These are phyloP conservation scores for Catagonus wagneri DNA, from an alignment of 2,113 vertebrate genomes.

Conservation along the genomic window DNA sequence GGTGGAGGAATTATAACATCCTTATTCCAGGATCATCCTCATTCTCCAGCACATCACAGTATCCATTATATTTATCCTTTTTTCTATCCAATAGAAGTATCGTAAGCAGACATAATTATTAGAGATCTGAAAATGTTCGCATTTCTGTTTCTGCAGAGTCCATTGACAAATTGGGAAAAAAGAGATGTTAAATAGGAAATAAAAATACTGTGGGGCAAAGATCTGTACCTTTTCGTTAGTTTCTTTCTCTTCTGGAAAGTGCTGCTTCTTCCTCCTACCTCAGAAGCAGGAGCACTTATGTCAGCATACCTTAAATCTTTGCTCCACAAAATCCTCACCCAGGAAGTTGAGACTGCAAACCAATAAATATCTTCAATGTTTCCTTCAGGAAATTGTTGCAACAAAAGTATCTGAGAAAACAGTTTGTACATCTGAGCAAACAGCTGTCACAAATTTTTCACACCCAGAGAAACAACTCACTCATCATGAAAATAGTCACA, in stretches of 20 bases:
- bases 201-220: neutral
- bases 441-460: constrained; percentile 49
- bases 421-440: constrained; percentile 39
- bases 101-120: neutral
- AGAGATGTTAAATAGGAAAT: neutral
- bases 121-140: neutral
- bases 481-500: neutral
- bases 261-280: neutral
- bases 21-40: neutral
- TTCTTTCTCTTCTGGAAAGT: neutral
- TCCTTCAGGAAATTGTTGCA: constrained; percentile 35
- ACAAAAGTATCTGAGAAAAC: constrained; percentile 46
- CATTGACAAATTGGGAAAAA: neutral
- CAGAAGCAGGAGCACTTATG: neutral
- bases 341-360: neutral
- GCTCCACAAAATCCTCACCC: neutral
- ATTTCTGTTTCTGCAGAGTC: neutral
- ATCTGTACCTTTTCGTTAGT: neutral
- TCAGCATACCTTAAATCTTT: neutral
- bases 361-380: neutral
- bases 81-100: neutral
- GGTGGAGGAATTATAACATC: neutral
- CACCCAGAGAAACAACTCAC: neutral
- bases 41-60: neutral
- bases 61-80: neutral